Evolutionary conservation across 1,140 invertebrate genomes (phyloP), one percentile per base, ranked within the genome.

Genomic region (Bathynomus jamesi): DNA sequence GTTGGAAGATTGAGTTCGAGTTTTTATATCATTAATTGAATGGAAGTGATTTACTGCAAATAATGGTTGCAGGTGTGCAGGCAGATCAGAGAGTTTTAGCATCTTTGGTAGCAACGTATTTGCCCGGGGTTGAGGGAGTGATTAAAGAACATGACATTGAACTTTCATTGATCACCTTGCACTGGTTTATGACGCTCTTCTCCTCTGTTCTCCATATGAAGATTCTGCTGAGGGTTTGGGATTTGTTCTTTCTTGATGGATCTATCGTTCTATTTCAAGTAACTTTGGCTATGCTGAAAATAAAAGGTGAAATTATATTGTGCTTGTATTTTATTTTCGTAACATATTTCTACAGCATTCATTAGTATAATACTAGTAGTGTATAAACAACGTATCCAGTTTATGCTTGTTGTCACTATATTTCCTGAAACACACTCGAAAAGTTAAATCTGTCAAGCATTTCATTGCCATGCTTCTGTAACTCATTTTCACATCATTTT

Each of bases 161-260:
- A 84, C 84, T 99, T 24, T 96, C 94, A 72, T 84, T 99, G 28
- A 98, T 99, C 79, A 96, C 93, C 13, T 84, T 98, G 74, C 93
- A 98, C 81, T 99, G 98, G 97, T 98, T 99, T 82, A 84, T 99
- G 30, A 98, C 96, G 2, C 82, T 99, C n/a, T 98, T 97, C 84
- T 93, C 96, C 3, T 97, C 95, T 80, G 94, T 98, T 71, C 92
- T 99, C n/a, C 93, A 97, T 79, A 95, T 96, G 87, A 96, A 94
- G 83, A 92, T 98, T 72, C 85, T 99, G 53, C 84, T 99, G 3
- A 85, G 94, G 71, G 89, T 99, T 74, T 99, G 97, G 97, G 98
- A 99, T 83, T 84, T 97, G 70, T 94, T 99, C 82, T 97, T 99
- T 81, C 88, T 91, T 78, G 91, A 98, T 82, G 97, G 98, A 53